These are phyloP conservation scores for Choloepus hoffmanni DNA, from an alignment of 2,113 vertebrate species.

Conservation along the genomic window DNA sequence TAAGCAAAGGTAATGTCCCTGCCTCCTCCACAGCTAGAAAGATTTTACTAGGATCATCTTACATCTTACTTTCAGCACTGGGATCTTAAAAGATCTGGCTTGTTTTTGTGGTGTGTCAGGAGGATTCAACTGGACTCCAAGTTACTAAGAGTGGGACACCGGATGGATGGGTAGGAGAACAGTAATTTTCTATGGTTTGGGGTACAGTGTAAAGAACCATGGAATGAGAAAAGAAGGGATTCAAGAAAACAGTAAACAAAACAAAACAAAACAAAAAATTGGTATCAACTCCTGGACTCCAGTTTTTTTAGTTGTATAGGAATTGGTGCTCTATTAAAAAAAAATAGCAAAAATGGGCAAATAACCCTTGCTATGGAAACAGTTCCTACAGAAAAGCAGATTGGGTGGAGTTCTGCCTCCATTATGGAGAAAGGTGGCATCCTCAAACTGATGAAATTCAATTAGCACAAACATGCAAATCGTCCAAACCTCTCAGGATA, in stretches of 20 bases:
- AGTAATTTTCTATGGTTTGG: fast-evolving
- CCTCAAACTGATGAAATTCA: background rate
- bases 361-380: background rate
- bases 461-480: background rate
- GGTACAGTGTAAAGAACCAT: background rate
- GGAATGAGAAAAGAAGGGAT: background rate
- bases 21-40: background rate
- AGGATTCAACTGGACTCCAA: background rate
- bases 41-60: background rate
- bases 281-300: background rate
- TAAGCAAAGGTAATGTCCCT: background rate
- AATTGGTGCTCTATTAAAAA: background rate
- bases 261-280: no score
- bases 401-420: background rate
- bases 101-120: background rate
- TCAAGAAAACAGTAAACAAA: background rate
- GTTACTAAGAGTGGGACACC: background rate
- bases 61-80: background rate
- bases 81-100: background rate
- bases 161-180: background rate
- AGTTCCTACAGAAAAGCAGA: background rate
- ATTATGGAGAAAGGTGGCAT: background rate
- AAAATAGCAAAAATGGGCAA: background rate
- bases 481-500: background rate
- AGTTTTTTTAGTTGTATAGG: background rate